Base-by-base conservation (phyloP, 2,113 vertebrate genomes). In the Todiramphus chloris region DNA sequence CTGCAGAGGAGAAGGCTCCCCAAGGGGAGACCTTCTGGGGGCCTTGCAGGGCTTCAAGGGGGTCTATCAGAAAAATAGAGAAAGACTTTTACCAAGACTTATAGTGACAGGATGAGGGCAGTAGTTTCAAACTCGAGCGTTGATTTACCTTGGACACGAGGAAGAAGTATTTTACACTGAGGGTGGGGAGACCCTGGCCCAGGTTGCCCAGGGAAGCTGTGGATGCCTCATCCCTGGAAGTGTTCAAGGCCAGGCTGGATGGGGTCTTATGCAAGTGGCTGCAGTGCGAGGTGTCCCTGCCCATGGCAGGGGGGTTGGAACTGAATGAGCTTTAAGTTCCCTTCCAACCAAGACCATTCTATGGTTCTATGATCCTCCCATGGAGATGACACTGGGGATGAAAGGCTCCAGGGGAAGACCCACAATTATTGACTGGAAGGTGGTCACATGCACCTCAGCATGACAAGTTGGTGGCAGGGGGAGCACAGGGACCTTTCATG, bases 101-200 rank as follows among this genome's bases (percentile, higher is more conserved):
- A 3, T 17, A 18, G 66, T 14, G 21, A 56, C 13, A 16, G 67
- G 56, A 39, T 1, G 13, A 48, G 50, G 41, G 30, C 30, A 33
- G 33, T 67, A 19, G 43, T 33, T 24, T 67, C 13, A 21, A 66
- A 28, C 43, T 43, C 15, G 30, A 46, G n/a, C 1, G 7, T 8
- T 5, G 24, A 23, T 60, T 51, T 28, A 33, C 21, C 0, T 43
- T 12, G 7, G 14, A 16, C 4, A 2, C 24, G 2, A 23, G 11
- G 33, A 39, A 37, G 44, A 51, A 70, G 20, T 9, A 2, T 5
- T 41, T n/a, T 25, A 7, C 1, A 0, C 2, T n/a, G 55, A 30
- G 28, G 4, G 30, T 3, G 30, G n/a, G 21, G 58, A 72, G 50
- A 2, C 30, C 3, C 48, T 50, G 56, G 41, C 4, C 6, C 13